phyloP scores from a whole-genome alignment of 2,888 invertebrate species.

The Bombyx huttoni region DNA sequence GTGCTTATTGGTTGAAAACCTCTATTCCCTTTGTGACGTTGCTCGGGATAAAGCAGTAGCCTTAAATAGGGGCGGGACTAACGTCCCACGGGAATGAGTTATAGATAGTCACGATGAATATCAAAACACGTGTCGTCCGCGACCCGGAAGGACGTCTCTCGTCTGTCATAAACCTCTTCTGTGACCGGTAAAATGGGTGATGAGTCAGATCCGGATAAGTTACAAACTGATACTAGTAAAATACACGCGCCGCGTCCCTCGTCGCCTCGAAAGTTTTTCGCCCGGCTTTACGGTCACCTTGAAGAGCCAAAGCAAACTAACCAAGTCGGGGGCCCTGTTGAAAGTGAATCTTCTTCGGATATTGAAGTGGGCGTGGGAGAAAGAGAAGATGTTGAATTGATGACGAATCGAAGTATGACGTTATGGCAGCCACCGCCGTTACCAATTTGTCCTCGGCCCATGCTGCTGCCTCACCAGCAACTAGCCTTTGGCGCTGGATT shows the following conservation, averaged over 20 bases:
- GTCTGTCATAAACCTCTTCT: neutral
- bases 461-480: constrained; percentile 59
- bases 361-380: constrained; percentile 48
- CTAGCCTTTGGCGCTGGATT: constrained; percentile 74
- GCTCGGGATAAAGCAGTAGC: constrained; percentile 25
- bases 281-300: constrained; percentile 84
- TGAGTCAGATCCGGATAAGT: constrained; percentile 16
- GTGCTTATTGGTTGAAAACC: constrained; percentile 30
- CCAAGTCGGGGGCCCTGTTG: constrained; percentile 21
- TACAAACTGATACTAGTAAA: constrained; percentile 20
- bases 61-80: constrained; percentile 29
- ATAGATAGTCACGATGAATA: constrained; percentile 32
- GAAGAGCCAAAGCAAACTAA: constrained; percentile 49
- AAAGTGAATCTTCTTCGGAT: constrained; percentile 60
- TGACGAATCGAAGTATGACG: constrained; percentile 17
- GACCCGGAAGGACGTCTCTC: constrained; percentile 30
- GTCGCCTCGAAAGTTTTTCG: constrained; percentile 85
- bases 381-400: constrained; percentile 18
- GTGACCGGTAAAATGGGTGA: constrained; percentile 25
- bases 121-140: constrained; percentile 42
- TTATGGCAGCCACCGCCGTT: constrained; percentile 49
- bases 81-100: constrained; percentile 24
- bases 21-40: constrained; percentile 30
- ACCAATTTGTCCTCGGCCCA: constrained; percentile 55
- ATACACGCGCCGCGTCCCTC: constrained; percentile 72